Base-by-base conservation (phyloP, 2,888 invertebrate species). In the Herminia tarsipennalis region DNA sequence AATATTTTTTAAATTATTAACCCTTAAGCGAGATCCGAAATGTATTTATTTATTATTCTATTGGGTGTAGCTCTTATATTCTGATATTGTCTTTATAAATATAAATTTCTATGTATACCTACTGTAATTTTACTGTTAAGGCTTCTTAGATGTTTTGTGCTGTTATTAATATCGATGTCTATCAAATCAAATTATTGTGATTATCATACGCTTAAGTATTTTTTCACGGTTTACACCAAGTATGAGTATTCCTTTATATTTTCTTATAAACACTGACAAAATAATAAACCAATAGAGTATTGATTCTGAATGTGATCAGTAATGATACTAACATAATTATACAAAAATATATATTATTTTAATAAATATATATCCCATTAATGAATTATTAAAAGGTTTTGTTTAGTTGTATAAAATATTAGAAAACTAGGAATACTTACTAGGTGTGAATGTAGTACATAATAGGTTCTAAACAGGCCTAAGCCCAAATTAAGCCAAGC, bases 101-200 rank as follows among this genome's bases (percentile, higher is more conserved):
- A 72, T 63, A 72, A 64, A 72, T 47, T 71, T 63, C 25, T 70
- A 68, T 75, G 44, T 73, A 68, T 71, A 73, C 71, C 66, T 72
- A 73, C 54, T 65, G 59, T 71, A 66, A 67, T 59, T 60, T 56
- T 61, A 53, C 41, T 48, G 53, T 66, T 66, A 70, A 66, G 66
- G 73, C 69, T 81, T 76, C 61, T 64, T 73, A 68, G 56, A 61
- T 74, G 70, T 77, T 73, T 70, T 59, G 66, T 69, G 73, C 66
- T 73, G 67, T 66, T 66, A 61, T 51, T 56, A 42, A 57, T 60
- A 63, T 73, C 35, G 60, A 72, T 76, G 74, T 81, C 73, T 76
- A 74, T 70, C 57, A 63, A 64, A 67, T 67, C 70, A 70, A 72
- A 52, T 45, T 49, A 66, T 69, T 78, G 86, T 86, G 82, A 84